A percentile compares a stretch with the other conserved stretches of the same genome.
Conservation (phyloP, 2,797 vertebrate species). For the Glyptemys insculpta region DNA sequence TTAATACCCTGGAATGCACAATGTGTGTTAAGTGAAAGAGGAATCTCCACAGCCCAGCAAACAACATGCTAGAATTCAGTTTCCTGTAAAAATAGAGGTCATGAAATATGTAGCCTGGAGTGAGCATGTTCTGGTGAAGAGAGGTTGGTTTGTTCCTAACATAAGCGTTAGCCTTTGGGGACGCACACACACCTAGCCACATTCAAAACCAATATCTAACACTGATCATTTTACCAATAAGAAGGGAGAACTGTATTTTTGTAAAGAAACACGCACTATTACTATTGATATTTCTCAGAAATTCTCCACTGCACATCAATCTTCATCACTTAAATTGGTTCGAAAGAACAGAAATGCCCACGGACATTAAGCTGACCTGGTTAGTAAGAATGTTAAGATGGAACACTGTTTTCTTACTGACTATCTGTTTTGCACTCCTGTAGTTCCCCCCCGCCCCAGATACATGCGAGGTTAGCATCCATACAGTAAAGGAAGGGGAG, state of each 20-base stretch:
- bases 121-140: rapidly evolving
- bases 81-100: neutral
- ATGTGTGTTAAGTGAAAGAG: neutral
- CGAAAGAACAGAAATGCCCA: neutral
- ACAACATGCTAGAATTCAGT: neutral
- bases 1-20: neutral
- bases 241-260: neutral
- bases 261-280: neutral
- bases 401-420: neutral
- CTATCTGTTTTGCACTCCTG: neutral
- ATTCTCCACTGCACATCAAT: neutral
- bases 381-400: neutral
- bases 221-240: neutral
- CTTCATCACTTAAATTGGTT: neutral
- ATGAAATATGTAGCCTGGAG: neutral
- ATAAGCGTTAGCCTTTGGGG: neutral
- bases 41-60: neutral
- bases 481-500: neutral
- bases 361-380: neutral
- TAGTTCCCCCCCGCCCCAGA: neutral
- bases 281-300: neutral
- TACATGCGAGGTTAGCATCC: neutral
- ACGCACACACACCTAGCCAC: neutral
- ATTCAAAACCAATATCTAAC: neutral
- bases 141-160: rapidly evolving